phyloP scores from a whole-genome alignment of 2,797 vertebrate genomes.

The Gadopsis bispinosus region DNA sequence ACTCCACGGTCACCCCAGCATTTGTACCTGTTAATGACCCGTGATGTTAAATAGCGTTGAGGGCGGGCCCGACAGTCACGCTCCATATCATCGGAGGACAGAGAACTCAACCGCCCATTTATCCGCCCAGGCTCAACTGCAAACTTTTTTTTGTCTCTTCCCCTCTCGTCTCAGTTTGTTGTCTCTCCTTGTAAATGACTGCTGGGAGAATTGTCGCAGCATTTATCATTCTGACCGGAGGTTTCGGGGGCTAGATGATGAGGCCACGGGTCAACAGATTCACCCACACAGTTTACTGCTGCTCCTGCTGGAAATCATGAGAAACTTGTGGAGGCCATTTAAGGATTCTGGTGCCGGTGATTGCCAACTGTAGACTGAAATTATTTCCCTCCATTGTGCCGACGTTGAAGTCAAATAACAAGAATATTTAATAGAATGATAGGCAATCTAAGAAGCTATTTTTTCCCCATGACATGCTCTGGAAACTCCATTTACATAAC shows the following conservation, averaged over 20 bases:
- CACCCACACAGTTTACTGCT: slow-evolving; percentile 18
- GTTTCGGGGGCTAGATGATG: slow-evolving; percentile 5
- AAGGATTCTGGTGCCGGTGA: slow-evolving; percentile 6
- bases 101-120: slow-evolving; percentile 19
- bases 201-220: slow-evolving; percentile 39
- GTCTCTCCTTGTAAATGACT: slow-evolving; percentile 34
- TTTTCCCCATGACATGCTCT: neutral
- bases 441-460: slow-evolving; percentile 13
- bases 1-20: slow-evolving; percentile 39
- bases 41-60: slow-evolving; percentile 60
- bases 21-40: slow-evolving; percentile 75
- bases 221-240: slow-evolving; percentile 66
- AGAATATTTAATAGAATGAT: slow-evolving; percentile 32
- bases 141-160: neutral
- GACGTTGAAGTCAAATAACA: slow-evolving; percentile 27
- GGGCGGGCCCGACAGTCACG: slow-evolving; percentile 51
- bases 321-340: slow-evolving; percentile 23
- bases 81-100: slow-evolving; percentile 52
- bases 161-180: slow-evolving; percentile 9
- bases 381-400: neutral
- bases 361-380: slow-evolving; percentile 25
- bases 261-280: slow-evolving; percentile 31
- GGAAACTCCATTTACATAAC: slow-evolving; percentile 31
- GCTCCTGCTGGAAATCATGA: slow-evolving; percentile 8
- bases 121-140: neutral